Percentiles rank a stretch among this genome's conserved stretches.
Evolutionary conservation across 2,113 vertebrate genomes (phyloP).

Genomic region (Tringa solitaria): DNA sequence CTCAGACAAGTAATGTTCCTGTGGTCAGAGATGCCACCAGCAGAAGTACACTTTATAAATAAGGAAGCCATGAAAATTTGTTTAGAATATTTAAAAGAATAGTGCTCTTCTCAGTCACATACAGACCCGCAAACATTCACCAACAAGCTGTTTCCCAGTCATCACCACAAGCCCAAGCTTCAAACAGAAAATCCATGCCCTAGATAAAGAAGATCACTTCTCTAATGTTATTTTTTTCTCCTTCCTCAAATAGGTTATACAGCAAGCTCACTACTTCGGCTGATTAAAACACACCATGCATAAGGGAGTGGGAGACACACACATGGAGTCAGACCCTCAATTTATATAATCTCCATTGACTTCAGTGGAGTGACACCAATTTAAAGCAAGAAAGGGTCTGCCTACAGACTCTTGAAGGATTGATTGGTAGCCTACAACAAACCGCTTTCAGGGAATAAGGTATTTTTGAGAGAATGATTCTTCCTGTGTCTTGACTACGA

Average conservation of each 20-base stretch:
- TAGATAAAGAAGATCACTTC: constrained; percentile 29
- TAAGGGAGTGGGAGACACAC: constrained; percentile 34
- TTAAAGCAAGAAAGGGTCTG: neutral
- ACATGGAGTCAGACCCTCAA: neutral
- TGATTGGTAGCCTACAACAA: neutral
- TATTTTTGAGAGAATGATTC: neutral
- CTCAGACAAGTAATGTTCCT: neutral
- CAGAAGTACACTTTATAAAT: neutral
- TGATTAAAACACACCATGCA: constrained; percentile 3
- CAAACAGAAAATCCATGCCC: constrained; percentile 30
- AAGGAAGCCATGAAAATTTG: neutral
- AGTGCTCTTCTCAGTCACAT: neutral
- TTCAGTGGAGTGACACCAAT: constrained; percentile 4
- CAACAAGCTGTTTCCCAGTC: constrained; percentile 8
- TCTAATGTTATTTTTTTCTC: constrained; percentile 23
- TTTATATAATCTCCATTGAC: constrained; percentile 26
- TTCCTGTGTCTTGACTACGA: neutral
- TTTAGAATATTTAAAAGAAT: neutral
- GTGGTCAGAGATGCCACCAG: constrained; percentile 3
- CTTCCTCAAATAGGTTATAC: constrained; percentile 5
- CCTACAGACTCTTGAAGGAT: neutral
- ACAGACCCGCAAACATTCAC: neutral
- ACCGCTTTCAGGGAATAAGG: neutral
- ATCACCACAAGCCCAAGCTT: neutral
- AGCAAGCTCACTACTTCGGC: neutral